Evolutionary conservation across 2,797 vertebrate species (phyloP).

Genomic region (Lutjanus argentimaculatus): DNA sequence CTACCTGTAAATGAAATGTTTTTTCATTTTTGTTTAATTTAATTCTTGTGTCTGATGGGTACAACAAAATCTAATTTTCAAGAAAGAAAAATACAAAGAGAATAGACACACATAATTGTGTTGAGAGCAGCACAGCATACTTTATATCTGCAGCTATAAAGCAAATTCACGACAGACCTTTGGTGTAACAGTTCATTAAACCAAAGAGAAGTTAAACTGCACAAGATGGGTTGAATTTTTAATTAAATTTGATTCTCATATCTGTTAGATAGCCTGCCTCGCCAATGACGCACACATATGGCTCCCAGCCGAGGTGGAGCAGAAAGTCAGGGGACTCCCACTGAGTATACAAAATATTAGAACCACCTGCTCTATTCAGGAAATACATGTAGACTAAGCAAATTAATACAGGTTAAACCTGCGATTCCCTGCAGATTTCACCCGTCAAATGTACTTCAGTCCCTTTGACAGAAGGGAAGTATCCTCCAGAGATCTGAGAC

Average conservation of each 20-base stretch:
- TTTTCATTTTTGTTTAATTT: neutral
- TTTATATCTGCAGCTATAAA: conserved; percentile 6
- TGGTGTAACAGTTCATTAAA: conserved; percentile 12
- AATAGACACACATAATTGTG: neutral
- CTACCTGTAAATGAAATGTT: neutral
- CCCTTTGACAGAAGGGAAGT: neutral
- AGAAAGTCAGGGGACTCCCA: conserved; percentile 57
- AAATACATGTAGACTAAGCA: neutral
- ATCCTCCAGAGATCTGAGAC: neutral
- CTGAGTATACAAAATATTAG: conserved; percentile 13
- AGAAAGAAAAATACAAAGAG: neutral
- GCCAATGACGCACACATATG: conserved; percentile 8
- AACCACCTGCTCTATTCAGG: conserved; percentile 48
- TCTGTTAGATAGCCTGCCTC: conserved; percentile 12
- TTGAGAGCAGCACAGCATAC: conserved; percentile 3
- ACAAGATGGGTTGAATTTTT: neutral
- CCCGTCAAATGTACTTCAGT: neutral
- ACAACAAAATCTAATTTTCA: neutral
- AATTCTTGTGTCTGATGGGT: neutral
- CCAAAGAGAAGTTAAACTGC: neutral
- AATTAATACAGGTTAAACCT: conserved; percentile 13
- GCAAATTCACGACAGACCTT: neutral
- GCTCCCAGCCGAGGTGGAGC: conserved; percentile 15
- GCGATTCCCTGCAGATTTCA: neutral
- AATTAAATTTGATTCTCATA: conserved; percentile 30